Evolutionary conservation across 2,888 invertebrate species (phyloP), one percentile per base, ranked within the genome.

Genomic region (Drosophila subsilvestris): DNA sequence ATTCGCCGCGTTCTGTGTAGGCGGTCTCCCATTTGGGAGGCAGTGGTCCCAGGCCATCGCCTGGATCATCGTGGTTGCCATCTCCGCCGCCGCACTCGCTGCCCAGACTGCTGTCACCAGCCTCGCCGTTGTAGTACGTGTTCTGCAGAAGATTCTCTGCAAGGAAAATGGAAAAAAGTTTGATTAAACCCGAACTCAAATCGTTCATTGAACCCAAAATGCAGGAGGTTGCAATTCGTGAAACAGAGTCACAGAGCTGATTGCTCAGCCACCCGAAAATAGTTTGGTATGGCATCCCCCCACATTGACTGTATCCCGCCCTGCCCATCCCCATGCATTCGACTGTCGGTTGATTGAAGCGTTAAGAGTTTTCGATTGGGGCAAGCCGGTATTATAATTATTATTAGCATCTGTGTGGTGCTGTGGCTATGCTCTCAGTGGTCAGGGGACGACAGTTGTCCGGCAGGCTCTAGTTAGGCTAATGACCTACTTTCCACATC

Each of bases 11-110:
- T 78, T 98, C 98, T 12, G 99, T 98, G 90, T 96, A 98, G 4
- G 98, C 98, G 91, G 98, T 97, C 92, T 99, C 99, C 99, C 99
- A 99, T 93, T 98, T 98, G 5, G 95, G 94, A 63, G 99, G 99
- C 78, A 99, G 93, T 1, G 98, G 97, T 18, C 98, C 98, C 61
- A 98, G 93, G 7, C 96, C 96, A 90, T 96, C 96, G 76, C 95
- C 95, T 76, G 87, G 88, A 73, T 95, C 95, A 69, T 95, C 95
- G 88, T 80, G 67, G 55, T 49, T 72, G 4, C 53, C 55, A 18
- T 86, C 86, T 17, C 72, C 59, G 5, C 42, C 67, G 1, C 78
- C 79, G 47, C 79, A 89, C 51, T 89, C 90, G 47, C 90, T 89
- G 47, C 89, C 86, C 71, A 88, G 73, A 58, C 88, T 86, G 60